Conservation (phyloP, 2,113 vertebrate genomes). For the Sclerurus mexicanus region DNA sequence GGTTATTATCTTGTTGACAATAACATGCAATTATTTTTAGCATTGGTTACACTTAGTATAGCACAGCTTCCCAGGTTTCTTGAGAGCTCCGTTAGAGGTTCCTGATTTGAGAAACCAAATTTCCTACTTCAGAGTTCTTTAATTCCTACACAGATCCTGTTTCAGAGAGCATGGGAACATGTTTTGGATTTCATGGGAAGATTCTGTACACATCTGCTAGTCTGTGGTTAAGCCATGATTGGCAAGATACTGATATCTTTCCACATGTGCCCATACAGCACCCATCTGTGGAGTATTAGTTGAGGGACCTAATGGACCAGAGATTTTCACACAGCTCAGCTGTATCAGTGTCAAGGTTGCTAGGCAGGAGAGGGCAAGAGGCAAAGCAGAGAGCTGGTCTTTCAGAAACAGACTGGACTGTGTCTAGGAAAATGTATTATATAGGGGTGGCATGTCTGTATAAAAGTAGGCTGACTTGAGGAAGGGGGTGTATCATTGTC, state of each 20-base stretch:
- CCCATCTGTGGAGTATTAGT: not conserved
- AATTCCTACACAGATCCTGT: not conserved
- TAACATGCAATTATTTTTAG: not conserved
- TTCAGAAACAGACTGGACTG: not conserved
- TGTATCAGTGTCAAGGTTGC: not conserved
- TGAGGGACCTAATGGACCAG: not conserved
- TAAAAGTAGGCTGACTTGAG: not conserved
- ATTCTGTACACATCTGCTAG: not conserved
- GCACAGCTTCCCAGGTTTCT: not conserved
- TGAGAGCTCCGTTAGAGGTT: not conserved
- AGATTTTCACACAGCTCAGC: not conserved
- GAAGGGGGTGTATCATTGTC: accelerated
- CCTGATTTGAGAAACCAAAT: not conserved
- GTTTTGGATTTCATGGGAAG: not conserved
- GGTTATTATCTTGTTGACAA: not conserved
- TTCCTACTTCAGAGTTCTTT: not conserved
- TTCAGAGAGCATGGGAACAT: not conserved
- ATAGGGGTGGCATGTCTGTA: not conserved
- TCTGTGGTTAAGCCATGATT: not conserved
- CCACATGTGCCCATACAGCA: not conserved
- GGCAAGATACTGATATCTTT: not conserved
- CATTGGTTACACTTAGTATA: not conserved
- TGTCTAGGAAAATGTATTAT: not conserved
- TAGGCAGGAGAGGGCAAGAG: not conserved
- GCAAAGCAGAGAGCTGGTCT: not conserved